Evolutionary conservation across 2,113 vertebrate species (phyloP).

Genomic region (Misgurnus mizolepis): DNA sequence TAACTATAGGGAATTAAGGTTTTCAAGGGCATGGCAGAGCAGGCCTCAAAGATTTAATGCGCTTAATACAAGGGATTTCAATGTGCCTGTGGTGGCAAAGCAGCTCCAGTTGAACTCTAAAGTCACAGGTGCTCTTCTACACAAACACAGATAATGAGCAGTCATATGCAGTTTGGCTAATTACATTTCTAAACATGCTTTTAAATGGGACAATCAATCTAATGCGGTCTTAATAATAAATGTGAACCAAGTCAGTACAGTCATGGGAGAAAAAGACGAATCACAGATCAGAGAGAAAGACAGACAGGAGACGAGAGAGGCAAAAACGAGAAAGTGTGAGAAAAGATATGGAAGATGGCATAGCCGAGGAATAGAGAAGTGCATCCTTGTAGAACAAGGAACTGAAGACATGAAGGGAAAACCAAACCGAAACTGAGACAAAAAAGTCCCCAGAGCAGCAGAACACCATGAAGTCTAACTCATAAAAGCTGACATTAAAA

Average conservation of each 20-base stretch:
- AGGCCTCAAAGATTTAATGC: neutral
- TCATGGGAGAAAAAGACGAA: neutral
- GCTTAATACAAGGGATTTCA: neutral
- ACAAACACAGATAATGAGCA: constrained; percentile 9
- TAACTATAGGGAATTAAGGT: constrained; percentile 1
- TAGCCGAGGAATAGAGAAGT: constrained; percentile 9
- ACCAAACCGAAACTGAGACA: neutral
- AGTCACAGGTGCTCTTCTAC: constrained; percentile 15
- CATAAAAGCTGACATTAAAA: constrained; percentile 49
- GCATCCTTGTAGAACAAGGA: neutral
- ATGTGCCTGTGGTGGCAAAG: neutral
- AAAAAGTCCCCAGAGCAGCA: constrained; percentile 17
- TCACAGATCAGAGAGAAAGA: neutral
- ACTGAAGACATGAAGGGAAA: constrained; percentile 12
- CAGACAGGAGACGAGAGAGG: neutral
- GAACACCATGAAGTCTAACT: constrained; percentile 7
- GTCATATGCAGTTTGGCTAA: neutral
- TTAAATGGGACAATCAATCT: neutral
- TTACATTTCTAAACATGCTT: constrained; percentile 9
- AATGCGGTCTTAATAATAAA: constrained; percentile 10
- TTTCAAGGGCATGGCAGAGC: neutral
- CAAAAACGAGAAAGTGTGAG: constrained; percentile 6
- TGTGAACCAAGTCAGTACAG: neutral
- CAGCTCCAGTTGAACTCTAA: neutral
- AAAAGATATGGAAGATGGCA: neutral